These are phyloP conservation scores for Hetaerina americana DNA, from an alignment of 1,140 invertebrate species.

Conservation along the genomic window DNA sequence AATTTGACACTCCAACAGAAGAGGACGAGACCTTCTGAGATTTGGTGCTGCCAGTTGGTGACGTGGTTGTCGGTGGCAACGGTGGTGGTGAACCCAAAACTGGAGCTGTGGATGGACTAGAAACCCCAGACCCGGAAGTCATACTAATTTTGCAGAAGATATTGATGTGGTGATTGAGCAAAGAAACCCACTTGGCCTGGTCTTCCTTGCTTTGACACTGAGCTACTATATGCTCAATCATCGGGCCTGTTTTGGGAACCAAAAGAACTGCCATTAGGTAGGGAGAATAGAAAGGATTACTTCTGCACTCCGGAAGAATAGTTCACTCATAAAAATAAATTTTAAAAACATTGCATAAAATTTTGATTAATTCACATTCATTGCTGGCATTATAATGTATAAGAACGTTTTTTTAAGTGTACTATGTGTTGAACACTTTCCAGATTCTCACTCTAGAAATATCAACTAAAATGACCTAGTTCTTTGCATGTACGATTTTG, in stretches of 20 bases:
- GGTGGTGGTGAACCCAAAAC: neutral
- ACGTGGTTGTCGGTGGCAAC: neutral
- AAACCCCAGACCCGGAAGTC: neutral
- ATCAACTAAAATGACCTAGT: no score
- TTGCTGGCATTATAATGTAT: no score
- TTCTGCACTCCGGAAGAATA: no score
- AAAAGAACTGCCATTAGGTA: no score
- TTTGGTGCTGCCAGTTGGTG: neutral
- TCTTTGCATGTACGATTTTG: no score
- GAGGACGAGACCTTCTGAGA: neutral
- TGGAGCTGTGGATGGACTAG: neutral
- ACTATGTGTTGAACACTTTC: no score
- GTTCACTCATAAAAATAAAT: no score
- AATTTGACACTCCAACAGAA: neutral
- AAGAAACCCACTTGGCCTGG: slow-evolving; percentile 74
- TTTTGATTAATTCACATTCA: no score
- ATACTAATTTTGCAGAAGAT: neutral
- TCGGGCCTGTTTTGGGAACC: slow-evolving; percentile 46
- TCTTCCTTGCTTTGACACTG: slow-evolving; percentile 73
- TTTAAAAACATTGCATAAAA: no score
- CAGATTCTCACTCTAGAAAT: no score
- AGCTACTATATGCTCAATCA: slow-evolving; percentile 80
- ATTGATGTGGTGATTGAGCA: slow-evolving; percentile 47
- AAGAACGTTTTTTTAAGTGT: no score
- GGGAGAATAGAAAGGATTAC: no score